Conservation (phyloP, 1,140 invertebrate genomes). For the Dufourea novaeangliae region DNA sequence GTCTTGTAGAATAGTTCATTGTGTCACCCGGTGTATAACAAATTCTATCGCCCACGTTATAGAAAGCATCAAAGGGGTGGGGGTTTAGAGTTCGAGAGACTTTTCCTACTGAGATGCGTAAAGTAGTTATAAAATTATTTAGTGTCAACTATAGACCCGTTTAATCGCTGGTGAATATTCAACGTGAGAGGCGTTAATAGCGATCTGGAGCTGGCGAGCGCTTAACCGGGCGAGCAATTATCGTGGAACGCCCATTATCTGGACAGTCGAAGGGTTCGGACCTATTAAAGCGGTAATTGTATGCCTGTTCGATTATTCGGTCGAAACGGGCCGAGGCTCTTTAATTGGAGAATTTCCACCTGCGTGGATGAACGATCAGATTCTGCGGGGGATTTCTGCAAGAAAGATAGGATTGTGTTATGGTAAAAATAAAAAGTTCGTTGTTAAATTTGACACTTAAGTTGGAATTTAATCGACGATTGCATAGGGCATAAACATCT, state of each 20-base stretch:
- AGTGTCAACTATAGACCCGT: no score
- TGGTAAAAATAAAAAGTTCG: no score
- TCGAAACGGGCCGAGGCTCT: neutral
- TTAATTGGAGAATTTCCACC: conserved; percentile 4
- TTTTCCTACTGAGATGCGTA: no score
- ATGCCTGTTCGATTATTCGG: neutral
- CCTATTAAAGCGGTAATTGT: neutral
- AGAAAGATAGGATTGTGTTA: neutral
- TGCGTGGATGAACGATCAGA: neutral
- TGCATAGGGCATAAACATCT: no score
- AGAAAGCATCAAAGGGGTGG: no score
- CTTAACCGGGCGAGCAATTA: neutral
- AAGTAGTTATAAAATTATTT: no score
- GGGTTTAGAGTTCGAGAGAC: no score
- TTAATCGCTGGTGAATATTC: neutral
- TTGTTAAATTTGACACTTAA: no score
- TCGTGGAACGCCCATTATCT: neutral
- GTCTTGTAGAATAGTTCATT: no score
- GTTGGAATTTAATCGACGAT: no score
- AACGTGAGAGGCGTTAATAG: neutral
- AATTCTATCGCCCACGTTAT: no score
- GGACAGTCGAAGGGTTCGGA: neutral
- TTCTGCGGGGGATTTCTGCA: neutral
- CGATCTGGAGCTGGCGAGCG: neutral
- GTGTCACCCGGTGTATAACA: no score